These are phyloP conservation scores for Diaperis boleti DNA, from an alignment of 2,888 invertebrate genomes.

Conservation along the genomic window DNA sequence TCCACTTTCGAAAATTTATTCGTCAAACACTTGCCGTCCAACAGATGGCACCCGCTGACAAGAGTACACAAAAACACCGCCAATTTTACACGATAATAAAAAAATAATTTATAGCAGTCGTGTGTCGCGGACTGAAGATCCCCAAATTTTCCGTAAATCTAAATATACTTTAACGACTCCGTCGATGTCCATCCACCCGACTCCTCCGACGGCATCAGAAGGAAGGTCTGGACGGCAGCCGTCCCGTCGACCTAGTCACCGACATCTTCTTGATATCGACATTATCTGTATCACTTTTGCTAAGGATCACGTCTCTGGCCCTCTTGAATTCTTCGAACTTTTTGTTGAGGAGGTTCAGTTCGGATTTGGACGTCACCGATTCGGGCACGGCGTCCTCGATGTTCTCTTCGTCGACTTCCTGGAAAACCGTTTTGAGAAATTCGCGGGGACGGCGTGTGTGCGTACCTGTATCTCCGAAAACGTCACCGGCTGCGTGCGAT, in stretches of 20 bases:
- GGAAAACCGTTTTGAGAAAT: conserved; percentile 37
- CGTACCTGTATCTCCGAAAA: conserved; percentile 80
- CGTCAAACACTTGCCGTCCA: no score
- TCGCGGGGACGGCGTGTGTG: background rate
- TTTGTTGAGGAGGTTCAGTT: conserved; percentile 66
- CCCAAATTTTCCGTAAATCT: no score
- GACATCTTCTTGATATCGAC: conserved; percentile 50
- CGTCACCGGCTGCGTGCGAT: conserved; percentile 79
- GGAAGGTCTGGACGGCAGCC: conserved; percentile 60
- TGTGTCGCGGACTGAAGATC: no score
- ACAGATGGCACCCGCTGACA: no score
- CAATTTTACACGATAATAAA: no score
- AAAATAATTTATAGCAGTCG: no score
- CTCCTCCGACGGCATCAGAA: conserved; percentile 50
- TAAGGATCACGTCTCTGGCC: conserved; percentile 63
- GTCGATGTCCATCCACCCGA: background rate
- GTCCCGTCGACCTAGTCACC: conserved; percentile 54
- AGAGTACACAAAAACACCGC: no score
- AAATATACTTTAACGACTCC: no score
- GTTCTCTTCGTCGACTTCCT: conserved; percentile 80
- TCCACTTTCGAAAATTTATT: no score
- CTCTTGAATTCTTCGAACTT: conserved; percentile 72
- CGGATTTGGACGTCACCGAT: conserved; percentile 68
- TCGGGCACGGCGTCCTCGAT: conserved; percentile 64
- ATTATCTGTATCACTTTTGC: conserved; percentile 43